Conservation (phyloP, 2,113 vertebrate species). For the Cygnus buccinator region DNA sequence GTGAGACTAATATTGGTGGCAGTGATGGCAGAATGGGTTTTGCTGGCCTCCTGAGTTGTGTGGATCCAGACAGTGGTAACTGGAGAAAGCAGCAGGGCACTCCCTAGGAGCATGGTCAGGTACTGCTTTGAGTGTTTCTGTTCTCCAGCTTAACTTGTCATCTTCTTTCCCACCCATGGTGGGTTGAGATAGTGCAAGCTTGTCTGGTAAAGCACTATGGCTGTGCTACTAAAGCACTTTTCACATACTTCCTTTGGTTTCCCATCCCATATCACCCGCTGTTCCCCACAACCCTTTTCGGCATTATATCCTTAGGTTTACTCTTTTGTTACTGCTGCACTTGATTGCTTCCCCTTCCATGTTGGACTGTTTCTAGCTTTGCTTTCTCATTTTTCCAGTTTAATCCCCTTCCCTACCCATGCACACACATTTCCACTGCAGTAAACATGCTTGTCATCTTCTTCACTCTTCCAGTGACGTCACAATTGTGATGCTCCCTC, state of each 20-base stretch:
- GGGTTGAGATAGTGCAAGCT: background rate
- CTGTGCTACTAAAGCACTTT: background rate
- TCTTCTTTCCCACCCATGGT: background rate
- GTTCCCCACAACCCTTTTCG: background rate
- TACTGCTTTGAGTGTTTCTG: background rate
- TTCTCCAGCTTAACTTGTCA: background rate
- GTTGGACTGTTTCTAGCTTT: background rate
- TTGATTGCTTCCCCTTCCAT: background rate
- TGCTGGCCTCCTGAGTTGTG: background rate
- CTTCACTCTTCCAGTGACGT: background rate
- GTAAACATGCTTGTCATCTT: background rate
- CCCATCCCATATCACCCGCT: background rate
- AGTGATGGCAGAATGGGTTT: background rate
- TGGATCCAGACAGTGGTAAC: background rate
- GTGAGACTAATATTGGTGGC: background rate
- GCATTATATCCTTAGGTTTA: background rate
- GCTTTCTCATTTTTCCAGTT: background rate
- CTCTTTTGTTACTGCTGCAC: background rate
- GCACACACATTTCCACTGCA: background rate
- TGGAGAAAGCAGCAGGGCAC: background rate
- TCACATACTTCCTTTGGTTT: background rate
- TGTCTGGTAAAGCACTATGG: background rate
- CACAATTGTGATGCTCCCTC: background rate
- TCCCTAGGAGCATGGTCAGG: background rate
- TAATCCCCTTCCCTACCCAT: fast-evolving